These are phyloP conservation scores for Pangasius djambal DNA, from an alignment of 2,797 vertebrate species.

Conservation along the genomic window DNA sequence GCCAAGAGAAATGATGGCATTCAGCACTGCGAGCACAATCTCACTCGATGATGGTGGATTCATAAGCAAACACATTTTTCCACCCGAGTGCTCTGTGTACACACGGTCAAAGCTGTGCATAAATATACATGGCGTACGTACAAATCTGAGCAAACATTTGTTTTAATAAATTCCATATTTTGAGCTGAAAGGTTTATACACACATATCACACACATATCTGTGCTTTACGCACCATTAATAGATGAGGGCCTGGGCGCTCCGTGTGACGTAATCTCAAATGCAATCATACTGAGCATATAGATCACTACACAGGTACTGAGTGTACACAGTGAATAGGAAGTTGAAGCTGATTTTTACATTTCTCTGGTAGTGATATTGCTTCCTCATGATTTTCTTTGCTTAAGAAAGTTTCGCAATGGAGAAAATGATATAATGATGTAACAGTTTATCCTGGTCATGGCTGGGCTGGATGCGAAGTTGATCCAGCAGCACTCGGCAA, in stretches of 20 bases:
- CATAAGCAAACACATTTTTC: conserved; percentile 2
- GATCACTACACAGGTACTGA: not conserved
- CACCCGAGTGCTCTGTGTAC: not conserved
- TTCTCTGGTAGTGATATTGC: not conserved
- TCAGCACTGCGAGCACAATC: not conserved
- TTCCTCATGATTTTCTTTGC: not conserved
- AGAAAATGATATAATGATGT: not conserved
- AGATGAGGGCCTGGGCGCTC: not conserved
- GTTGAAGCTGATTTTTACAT: not conserved
- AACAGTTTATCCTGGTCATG: not conserved
- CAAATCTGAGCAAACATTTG: not conserved
- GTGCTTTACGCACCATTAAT: not conserved
- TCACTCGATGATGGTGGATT: not conserved
- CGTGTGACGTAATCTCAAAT: not conserved
- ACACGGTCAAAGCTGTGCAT: not conserved
- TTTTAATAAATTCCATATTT: not conserved
- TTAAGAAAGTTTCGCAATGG: not conserved
- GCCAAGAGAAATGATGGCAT: not conserved
- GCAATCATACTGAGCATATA: not conserved
- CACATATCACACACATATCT: not conserved
- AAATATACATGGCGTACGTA: not conserved
- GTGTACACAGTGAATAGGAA: not conserved
- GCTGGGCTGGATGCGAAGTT: not conserved
- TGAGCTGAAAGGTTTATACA: not conserved
- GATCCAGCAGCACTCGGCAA: not conserved